These are phyloP conservation scores for Xenus cinereus DNA, from an alignment of 2,113 vertebrate species.

Conservation along the genomic window DNA sequence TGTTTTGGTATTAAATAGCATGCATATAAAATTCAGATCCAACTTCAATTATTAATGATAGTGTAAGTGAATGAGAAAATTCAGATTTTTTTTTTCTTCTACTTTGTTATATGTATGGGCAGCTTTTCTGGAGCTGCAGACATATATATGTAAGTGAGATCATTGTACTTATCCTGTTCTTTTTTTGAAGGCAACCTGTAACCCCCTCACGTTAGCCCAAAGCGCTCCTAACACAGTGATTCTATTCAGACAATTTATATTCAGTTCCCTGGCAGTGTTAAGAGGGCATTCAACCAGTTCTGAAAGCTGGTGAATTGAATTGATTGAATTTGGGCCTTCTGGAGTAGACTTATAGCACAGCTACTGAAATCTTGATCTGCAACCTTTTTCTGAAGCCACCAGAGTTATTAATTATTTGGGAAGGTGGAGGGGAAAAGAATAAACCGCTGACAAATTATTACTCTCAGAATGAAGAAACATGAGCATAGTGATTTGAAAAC, in stretches of 20 bases:
- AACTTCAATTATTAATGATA: background rate
- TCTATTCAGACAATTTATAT: conserved; percentile 42
- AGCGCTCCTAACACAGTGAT: background rate
- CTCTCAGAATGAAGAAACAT: background rate
- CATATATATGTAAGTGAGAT: background rate
- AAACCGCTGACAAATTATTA: background rate
- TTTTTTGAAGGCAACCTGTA: conserved; percentile 1
- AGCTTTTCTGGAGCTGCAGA: background rate
- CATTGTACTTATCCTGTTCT: background rate
- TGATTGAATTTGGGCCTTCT: conserved; percentile 51
- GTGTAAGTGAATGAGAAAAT: background rate
- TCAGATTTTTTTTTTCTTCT: background rate
- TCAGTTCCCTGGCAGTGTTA: conserved; percentile 22
- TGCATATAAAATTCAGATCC: background rate
- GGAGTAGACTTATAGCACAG: background rate
- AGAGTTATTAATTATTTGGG: background rate
- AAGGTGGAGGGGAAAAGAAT: background rate
- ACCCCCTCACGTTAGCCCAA: background rate
- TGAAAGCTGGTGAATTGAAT: conserved; percentile 34
- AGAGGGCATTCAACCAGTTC: conserved; percentile 30
- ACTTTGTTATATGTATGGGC: background rate
- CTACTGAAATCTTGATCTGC: conserved; percentile 16
- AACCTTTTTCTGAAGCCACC: background rate
- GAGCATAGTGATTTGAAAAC: background rate
- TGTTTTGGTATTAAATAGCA: background rate